Evolutionary conservation across 2,888 invertebrate species (phyloP).

Genomic region (Thysanoteuthis rhombus): DNA sequence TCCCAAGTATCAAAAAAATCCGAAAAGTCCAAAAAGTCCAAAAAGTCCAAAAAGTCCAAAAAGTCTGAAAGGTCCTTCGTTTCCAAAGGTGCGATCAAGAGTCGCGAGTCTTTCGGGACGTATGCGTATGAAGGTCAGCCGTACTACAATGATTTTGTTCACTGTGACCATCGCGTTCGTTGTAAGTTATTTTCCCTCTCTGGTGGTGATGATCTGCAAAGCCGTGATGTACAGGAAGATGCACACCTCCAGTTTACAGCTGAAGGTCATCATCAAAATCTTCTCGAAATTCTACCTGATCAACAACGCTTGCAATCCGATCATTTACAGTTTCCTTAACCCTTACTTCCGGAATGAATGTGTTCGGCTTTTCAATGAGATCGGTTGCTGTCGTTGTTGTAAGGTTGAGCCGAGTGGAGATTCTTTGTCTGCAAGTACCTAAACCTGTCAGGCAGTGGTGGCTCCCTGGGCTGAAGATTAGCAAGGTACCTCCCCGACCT

Average conservation of each 20-base stretch:
- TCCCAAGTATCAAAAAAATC: neutral
- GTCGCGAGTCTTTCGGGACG: slow-evolving; percentile 39
- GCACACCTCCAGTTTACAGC: slow-evolving; percentile 29
- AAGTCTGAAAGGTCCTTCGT: neutral
- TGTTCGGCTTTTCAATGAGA: neutral
- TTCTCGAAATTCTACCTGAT: slow-evolving; percentile 47
- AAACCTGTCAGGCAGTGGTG: too few species aligned
- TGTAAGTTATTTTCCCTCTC: slow-evolving; percentile 43
- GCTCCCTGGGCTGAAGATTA: too few species aligned
- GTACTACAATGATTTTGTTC: slow-evolving; percentile 45
- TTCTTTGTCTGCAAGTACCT: neutral
- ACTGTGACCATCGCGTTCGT: slow-evolving; percentile 48
- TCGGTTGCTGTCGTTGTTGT: slow-evolving; percentile 13
- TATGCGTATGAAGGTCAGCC: slow-evolving; percentile 38
- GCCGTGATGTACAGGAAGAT: slow-evolving; percentile 37
- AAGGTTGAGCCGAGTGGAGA: neutral
- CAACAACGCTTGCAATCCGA: slow-evolving; percentile 49
- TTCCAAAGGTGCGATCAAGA: slow-evolving; percentile 27
- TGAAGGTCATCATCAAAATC: slow-evolving; percentile 40
- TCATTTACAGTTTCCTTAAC: slow-evolving; percentile 49
- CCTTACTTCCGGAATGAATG: slow-evolving; percentile 41
- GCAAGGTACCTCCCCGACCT: too few species aligned
- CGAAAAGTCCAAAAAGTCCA: neutral
- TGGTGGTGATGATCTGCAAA: slow-evolving; percentile 41
- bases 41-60: neutral